Percentiles rank a stretch among this genome's conserved stretches.
Evolutionary conservation across 1,140 invertebrate species (phyloP).

Genomic region (Pseudomyrmex concolor): DNA sequence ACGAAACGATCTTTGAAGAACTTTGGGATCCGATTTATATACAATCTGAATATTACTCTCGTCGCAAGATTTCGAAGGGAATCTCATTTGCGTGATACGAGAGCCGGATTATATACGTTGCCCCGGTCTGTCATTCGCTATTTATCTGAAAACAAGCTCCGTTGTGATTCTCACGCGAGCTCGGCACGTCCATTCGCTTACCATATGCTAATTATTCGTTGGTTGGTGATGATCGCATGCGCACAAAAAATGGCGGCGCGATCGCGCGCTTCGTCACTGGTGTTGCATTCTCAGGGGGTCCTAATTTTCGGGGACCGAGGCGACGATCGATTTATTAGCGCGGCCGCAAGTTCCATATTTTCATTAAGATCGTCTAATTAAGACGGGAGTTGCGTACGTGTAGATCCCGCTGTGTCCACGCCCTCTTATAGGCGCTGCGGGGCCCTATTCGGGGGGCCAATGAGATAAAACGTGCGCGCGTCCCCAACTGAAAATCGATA

Average conservation of each 20-base stretch:
- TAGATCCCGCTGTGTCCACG: slow-evolving; percentile 24
- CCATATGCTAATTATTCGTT: slow-evolving; percentile 48
- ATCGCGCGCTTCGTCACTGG: background rate
- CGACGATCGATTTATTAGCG: slow-evolving; percentile 34
- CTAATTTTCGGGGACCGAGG: slow-evolving; percentile 27
- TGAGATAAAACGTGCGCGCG: background rate
- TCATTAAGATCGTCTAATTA: slow-evolving; percentile 55
- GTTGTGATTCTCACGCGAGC: slow-evolving; percentile 36
- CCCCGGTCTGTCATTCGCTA: slow-evolving; percentile 20
- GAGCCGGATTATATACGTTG: slow-evolving; percentile 34
- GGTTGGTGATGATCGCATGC: background rate
- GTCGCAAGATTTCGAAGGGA: slow-evolving; percentile 6
- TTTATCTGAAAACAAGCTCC: slow-evolving; percentile 23
- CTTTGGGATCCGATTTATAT: slow-evolving; percentile 26
- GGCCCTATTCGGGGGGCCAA: slow-evolving; percentile 26
- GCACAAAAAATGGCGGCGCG: slow-evolving; percentile 7
- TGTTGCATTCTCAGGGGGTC: slow-evolving; percentile 17
- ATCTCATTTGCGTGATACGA: slow-evolving; percentile 41
- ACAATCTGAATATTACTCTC: slow-evolving; percentile 26
- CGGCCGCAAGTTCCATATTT: background rate
- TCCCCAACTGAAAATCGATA: slow-evolving; percentile 7
- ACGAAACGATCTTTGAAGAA: slow-evolving; percentile 29
- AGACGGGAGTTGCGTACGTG: background rate
- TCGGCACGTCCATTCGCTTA: slow-evolving; percentile 16
- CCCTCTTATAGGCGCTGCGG: background rate